Evolutionary conservation across 2,113 vertebrate species (phyloP), one percentile per base, ranked within the genome.

Genomic region (Gulo gulo): DNA sequence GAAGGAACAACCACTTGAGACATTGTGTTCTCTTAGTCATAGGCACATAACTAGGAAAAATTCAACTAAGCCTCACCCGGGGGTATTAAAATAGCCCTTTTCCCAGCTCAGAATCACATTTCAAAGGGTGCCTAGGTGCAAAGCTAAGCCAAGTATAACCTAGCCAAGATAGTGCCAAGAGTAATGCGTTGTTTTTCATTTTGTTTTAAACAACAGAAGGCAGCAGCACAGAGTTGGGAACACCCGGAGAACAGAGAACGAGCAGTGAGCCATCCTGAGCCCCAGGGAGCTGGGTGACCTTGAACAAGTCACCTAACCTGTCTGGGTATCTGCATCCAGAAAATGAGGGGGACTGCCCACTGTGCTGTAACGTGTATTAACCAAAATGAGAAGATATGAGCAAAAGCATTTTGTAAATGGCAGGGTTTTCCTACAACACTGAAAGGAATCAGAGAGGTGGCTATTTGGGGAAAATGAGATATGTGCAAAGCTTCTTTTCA

Each of bases 91-190:
- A 98, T 97, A 98, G 92, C 97, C 52, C n/a, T 92, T 95, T 96
- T 83, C 61, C 86, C 82, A 95, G 88, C 79, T 96, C 97, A 91
- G 96, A 98, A 83, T 97, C 97, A 97, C 95, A 97, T 98, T 98
- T 97, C 96, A 97, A 97, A 97, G 97, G 82, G 86, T 97, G 73
- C 78, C 85, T 96, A 86, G 85, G 97, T 95, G 80, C 89, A 97
- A 97, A 97, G 92, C 42, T 79, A 95, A 94, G 95, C 84, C 91
- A 95, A 97, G 90, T 95, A 91, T 91, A 96, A 95, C 69, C 55
- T 69, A 93, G 80, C 71, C 61, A 63, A 74, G 73, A 83, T 20
- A 12, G 50, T 65, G 80, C 92, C 91, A 63, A 91, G 71, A 78
- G 8, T 73, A 91, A 69, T 45, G 14, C 0, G 7, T 45, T 91